Evolutionary conservation across 2,888 invertebrate species (phyloP).

Genomic region (Plagodis dolabraria): DNA sequence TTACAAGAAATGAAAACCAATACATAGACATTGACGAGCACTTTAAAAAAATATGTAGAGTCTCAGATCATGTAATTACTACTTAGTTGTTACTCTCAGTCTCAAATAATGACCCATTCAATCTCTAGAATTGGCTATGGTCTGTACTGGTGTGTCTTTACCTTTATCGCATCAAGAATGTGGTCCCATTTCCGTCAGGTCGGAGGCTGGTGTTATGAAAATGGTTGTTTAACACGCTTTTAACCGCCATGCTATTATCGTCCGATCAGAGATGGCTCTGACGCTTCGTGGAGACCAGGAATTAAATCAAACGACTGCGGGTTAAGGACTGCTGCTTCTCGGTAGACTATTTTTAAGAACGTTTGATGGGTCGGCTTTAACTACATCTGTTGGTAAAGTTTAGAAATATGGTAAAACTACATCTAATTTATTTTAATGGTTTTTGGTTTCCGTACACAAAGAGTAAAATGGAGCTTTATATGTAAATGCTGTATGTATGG

Average conservation of each 20-base stretch:
- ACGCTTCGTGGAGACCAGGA: constrained; percentile 20
- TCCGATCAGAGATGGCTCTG: constrained; percentile 23
- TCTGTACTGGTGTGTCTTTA: constrained; percentile 17
- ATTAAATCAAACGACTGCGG: constrained; percentile 25
- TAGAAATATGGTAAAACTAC: too few species aligned
- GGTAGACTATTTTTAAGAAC: constrained; percentile 26
- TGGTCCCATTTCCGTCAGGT: constrained; percentile 56
- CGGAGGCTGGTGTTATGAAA: constrained; percentile 35
- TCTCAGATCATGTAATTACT: too few species aligned
- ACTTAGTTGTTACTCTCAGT: too few species aligned
- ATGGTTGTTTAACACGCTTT: constrained; percentile 41
- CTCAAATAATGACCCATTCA: too few species aligned
- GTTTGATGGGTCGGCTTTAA: constrained; percentile 15
- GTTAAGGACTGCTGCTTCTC: constrained; percentile 18
- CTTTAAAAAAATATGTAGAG: too few species aligned
- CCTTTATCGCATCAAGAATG: constrained; percentile 56
- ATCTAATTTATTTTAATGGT: too few species aligned
- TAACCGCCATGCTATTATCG: constrained; percentile 31
- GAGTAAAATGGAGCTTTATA: too few species aligned
- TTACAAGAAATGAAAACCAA: too few species aligned
- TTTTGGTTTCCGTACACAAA: too few species aligned
- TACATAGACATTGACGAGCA: too few species aligned
- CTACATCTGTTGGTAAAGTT: neutral
- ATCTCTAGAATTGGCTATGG: too few species aligned
- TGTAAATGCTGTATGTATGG: too few species aligned